A percentile compares a stretch with the other conserved stretches of the same genome.
phyloP scores from a whole-genome alignment of 2,113 vertebrate genomes.

The Melanocharis versteri region DNA sequence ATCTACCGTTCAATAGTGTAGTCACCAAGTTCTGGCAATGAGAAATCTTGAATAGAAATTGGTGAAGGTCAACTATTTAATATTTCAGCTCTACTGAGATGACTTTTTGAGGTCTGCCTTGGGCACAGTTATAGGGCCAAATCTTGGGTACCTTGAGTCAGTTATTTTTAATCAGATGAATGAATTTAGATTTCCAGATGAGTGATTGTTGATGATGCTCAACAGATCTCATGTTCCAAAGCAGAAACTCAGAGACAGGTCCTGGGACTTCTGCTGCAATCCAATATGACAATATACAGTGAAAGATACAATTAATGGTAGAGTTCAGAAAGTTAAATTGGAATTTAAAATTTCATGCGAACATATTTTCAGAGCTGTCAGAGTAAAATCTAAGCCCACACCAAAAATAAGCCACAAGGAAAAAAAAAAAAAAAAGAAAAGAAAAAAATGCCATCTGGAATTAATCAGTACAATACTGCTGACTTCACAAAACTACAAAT shows the following conservation, averaged over 20 bases:
- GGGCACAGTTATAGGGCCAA: not conserved
- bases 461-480: slow-evolving; percentile 4
- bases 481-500: not conserved
- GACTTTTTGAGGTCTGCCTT: not conserved
- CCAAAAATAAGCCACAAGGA: not conserved
- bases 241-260: not conserved
- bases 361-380: not conserved
- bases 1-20: not conserved
- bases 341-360: not conserved
- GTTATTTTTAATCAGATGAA: not conserved
- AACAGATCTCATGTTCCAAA: not conserved
- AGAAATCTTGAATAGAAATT: not conserved
- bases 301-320: not conserved
- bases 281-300: not conserved
- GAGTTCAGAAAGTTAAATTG: not conserved
- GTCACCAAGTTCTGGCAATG: not conserved
- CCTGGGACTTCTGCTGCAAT: not conserved
- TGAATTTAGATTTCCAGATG: not conserved
- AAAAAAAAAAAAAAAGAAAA: not conserved
- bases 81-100: not conserved
- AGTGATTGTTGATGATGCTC: not conserved
- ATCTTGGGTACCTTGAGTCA: not conserved
- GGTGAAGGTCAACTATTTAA: not conserved
- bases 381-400: not conserved
- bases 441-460: not conserved